Evolutionary conservation across 2,888 invertebrate genomes (phyloP).

Genomic region (Apodemia hepburni): DNA sequence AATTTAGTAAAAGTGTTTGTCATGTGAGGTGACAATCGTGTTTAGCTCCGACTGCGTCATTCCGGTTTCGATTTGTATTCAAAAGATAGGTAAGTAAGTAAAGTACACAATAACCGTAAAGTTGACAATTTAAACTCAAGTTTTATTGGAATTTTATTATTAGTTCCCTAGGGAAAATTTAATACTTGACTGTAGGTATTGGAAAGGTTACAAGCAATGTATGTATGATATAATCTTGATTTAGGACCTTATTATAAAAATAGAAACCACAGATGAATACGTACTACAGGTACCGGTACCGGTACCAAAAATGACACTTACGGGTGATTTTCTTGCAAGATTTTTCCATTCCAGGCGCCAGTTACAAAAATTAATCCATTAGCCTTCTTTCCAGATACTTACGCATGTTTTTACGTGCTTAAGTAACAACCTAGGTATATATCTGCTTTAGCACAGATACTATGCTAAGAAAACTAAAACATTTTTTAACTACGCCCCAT

Average conservation of each 20-base stretch:
- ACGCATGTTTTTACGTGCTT: no score
- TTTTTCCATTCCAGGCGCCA: no score
- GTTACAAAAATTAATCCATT: no score
- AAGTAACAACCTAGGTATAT: no score
- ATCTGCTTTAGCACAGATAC: no score
- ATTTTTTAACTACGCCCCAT: no score
- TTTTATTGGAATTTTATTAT: constrained; percentile 42
- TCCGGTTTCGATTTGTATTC: constrained; percentile 54
- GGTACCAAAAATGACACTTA: background rate
- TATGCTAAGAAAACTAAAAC: no score
- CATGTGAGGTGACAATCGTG: constrained; percentile 9
- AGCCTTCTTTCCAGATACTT: no score
- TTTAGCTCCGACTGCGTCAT: constrained; percentile 4
- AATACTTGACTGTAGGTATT: constrained; percentile 6
- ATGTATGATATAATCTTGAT: constrained; percentile 8
- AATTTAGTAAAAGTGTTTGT: constrained; percentile 1
- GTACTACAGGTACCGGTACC: background rate
- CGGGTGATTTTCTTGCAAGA: no score
- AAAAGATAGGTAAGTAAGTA: constrained; percentile 63
- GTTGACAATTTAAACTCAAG: constrained; percentile 65
- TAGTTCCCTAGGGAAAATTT: constrained; percentile 15
- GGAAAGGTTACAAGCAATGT: background rate
- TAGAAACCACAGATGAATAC: background rate
- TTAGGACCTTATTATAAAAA: background rate
- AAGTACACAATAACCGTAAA: constrained; percentile 69